phyloP scores from a whole-genome alignment of 2,888 invertebrate species.

The Watsonalla cultraria region DNA sequence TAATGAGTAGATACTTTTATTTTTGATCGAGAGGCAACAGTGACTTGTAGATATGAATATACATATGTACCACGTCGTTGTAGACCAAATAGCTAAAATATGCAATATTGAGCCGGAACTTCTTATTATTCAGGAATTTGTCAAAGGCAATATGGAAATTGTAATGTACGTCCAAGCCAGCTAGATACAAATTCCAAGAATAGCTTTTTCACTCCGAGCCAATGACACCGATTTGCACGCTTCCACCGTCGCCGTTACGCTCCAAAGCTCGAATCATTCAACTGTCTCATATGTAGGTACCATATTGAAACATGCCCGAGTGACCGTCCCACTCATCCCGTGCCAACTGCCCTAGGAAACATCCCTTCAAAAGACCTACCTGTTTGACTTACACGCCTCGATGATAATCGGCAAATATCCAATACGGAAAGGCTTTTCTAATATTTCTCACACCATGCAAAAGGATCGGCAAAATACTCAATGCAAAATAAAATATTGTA shows the following conservation, averaged over 20 bases:
- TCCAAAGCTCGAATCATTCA: conserved; percentile 42
- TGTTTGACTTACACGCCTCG: conserved; percentile 60
- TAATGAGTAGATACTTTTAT: no score
- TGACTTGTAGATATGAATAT: no score
- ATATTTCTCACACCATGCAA: conserved; percentile 31
- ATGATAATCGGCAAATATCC: conserved; percentile 51
- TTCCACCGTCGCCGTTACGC: conserved; percentile 41
- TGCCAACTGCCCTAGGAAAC: conserved; percentile 57
- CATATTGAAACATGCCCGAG: conserved; percentile 69
- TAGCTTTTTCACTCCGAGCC: conserved; percentile 23
- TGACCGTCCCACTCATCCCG: conserved; percentile 52
- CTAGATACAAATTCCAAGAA: background rate
- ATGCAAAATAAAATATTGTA: conserved; percentile 9
- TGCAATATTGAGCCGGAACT: no score
- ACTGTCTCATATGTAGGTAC: conserved; percentile 44
- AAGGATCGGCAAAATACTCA: conserved; percentile 9
- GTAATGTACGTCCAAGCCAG: no score
- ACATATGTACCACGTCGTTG: no score
- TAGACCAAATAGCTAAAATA: no score
- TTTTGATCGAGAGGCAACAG: no score
- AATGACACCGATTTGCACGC: conserved; percentile 54
- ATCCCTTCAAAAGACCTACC: conserved; percentile 51
- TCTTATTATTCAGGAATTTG: no score
- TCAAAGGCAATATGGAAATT: no score
- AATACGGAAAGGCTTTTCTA: conserved; percentile 34